Conservation (phyloP, 1,140 invertebrate species). For the Ips typographus region DNA sequence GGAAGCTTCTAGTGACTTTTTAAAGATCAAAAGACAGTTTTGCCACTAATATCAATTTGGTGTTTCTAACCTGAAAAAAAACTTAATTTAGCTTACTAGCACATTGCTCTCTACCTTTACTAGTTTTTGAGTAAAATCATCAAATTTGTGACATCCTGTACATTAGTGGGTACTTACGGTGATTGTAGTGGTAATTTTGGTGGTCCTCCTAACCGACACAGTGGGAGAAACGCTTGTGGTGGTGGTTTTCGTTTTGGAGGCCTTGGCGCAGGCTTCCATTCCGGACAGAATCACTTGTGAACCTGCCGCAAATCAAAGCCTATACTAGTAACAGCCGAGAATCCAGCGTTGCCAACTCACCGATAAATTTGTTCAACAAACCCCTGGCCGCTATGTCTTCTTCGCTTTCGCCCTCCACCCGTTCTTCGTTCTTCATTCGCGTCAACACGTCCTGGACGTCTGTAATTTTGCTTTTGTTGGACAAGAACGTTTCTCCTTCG, state of each 20-base stretch:
- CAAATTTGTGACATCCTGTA: not conserved
- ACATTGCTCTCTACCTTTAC: too few relatives aligned
- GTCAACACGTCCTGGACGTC: conserved; percentile 71
- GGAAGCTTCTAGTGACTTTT: too few relatives aligned
- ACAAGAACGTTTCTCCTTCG: conserved; percentile 60
- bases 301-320: conserved; percentile 49
- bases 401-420: conserved; percentile 57
- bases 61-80: too few relatives aligned
- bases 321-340: not conserved
- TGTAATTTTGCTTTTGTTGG: conserved; percentile 66
- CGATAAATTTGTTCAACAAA: conserved; percentile 74
- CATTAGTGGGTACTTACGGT: conserved; percentile 43
- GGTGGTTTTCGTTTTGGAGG: conserved; percentile 13
- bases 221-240: conserved; percentile 20
- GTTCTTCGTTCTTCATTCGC: conserved; percentile 64
- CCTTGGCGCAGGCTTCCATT: conserved; percentile 56
- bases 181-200: conserved; percentile 47
- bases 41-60: too few relatives aligned
- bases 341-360: not conserved
- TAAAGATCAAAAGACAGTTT: too few relatives aligned
- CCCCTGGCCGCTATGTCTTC: conserved; percentile 71
- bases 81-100: too few relatives aligned
- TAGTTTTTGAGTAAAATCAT: too few relatives aligned
- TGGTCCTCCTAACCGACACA: conserved; percentile 37
- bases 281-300: conserved; percentile 73